Conservation (phyloP, 2,797 vertebrate genomes). For the Carapus acus region DNA sequence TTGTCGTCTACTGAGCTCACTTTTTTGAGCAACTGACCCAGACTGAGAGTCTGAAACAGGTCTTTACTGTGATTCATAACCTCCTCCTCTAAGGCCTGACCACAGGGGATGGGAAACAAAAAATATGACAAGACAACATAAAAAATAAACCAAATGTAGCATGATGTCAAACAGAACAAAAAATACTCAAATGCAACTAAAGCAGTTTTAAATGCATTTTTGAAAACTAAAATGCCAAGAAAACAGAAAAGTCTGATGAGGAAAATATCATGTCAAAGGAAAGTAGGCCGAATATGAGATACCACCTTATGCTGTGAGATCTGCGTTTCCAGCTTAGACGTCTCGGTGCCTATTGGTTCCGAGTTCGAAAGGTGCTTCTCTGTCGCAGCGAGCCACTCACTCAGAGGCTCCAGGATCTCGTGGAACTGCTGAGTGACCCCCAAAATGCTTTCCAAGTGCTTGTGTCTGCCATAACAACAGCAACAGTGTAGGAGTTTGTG, state of each 20-base stretch:
- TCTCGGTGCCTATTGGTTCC: conserved; percentile 91
- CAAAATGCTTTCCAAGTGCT: conserved; percentile 89
- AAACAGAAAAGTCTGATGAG: conserved; percentile 25
- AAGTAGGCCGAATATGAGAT: too few species aligned
- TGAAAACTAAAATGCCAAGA: conserved; percentile 19
- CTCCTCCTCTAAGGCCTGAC: conserved; percentile 90
- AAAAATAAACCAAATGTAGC: conserved; percentile 53
- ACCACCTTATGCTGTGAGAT: conserved; percentile 89
- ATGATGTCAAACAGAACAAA: conserved; percentile 48
- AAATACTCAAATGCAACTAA: conserved; percentile 19
- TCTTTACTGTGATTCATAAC: conserved; percentile 85
- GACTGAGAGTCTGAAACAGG: conserved; percentile 86
- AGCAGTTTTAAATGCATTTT: conserved; percentile 19
- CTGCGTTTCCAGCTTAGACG: conserved; percentile 87
- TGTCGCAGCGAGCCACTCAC: conserved; percentile 82
- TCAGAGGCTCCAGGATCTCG: conserved; percentile 87
- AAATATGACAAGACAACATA: conserved; percentile 50
- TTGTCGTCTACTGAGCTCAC: conserved; percentile 92
- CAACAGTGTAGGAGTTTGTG: too few species aligned
- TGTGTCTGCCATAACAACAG: conserved; percentile 71
- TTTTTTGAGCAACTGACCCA: conserved; percentile 87
- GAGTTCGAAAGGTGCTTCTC: conserved; percentile 88
- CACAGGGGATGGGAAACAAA: conserved; percentile 44
- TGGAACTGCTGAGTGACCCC: conserved; percentile 95
- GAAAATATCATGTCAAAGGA: too few species aligned